A percentile compares a stretch with the other conserved stretches of the same genome.
phyloP scores from a whole-genome alignment of 2,888 invertebrate species.

The Chrysina gloriosa region DNA sequence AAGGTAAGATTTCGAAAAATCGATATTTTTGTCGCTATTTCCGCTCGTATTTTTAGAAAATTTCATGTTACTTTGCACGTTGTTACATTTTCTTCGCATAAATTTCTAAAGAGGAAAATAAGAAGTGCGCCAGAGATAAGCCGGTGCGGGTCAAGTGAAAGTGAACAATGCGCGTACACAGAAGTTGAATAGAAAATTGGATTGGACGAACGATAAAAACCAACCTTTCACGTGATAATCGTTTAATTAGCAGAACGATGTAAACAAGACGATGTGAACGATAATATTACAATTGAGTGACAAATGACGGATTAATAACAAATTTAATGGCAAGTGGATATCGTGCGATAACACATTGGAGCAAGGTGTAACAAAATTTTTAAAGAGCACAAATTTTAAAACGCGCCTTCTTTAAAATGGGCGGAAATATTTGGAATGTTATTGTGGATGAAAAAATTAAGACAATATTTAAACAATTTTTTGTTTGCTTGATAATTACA shows the following conservation, averaged over 20 bases:
- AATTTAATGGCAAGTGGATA: background rate
- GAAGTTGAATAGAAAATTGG: background rate
- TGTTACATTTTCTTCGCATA: slow-evolving; percentile 15
- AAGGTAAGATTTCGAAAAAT: slow-evolving; percentile 59
- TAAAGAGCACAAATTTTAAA: too few relatives aligned
- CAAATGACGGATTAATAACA: background rate
- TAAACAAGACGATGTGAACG: background rate
- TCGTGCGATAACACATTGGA: slow-evolving; percentile 6
- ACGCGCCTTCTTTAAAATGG: too few relatives aligned
- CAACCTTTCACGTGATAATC: background rate
- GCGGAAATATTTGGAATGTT: too few relatives aligned
- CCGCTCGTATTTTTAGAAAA: slow-evolving; percentile 44
- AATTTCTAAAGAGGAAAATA: background rate
- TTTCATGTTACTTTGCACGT: slow-evolving; percentile 45
- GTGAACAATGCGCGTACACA: background rate
- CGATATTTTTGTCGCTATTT: slow-evolving; percentile 44
- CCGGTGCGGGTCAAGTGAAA: slow-evolving; percentile 28
- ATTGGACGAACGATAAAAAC: background rate
- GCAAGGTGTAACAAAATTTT: too few relatives aligned
- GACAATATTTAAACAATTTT: too few relatives aligned
- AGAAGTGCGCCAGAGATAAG: slow-evolving; percentile 7
- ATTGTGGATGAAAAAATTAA: too few relatives aligned
- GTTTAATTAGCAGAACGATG: slow-evolving; percentile 2
- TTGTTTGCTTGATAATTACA: too few relatives aligned
- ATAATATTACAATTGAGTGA: background rate